Evolutionary conservation across 2,113 vertebrate species (phyloP).

Genomic region (Xenopus borealis): DNA sequence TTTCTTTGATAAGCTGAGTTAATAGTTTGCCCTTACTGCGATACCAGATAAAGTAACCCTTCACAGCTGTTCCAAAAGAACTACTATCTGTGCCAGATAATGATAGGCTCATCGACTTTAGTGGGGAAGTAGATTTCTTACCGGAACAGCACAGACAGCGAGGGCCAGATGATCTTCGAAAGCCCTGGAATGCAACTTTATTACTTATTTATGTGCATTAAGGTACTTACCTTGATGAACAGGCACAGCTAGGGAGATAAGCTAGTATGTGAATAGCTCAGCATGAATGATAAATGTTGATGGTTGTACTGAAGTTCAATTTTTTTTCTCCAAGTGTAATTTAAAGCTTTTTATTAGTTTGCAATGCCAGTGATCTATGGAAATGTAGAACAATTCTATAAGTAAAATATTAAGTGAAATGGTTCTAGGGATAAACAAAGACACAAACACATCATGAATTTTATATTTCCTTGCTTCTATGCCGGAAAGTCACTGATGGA

Average conservation of each 20-base stretch:
- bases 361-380: too few species aligned
- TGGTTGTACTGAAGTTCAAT: too few species aligned
- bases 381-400: too few species aligned
- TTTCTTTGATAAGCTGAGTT: background rate
- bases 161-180: background rate
- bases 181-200: background rate
- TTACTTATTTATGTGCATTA: background rate
- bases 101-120: background rate
- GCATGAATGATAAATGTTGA: background rate
- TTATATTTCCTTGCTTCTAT: too few species aligned
- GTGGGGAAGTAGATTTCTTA: background rate
- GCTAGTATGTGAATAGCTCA: background rate
- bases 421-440: too few species aligned
- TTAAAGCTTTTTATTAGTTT: too few species aligned
- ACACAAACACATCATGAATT: too few species aligned
- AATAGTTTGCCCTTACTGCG: background rate
- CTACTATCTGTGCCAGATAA: background rate
- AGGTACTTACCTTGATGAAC: background rate
- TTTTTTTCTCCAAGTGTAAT: too few species aligned
- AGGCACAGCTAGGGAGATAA: background rate
- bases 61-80: background rate
- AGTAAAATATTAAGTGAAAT: too few species aligned
- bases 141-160: background rate
- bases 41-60: background rate
- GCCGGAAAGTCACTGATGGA: too few species aligned